These are phyloP conservation scores for Meteorus cinctellus DNA, from an alignment of 2,888 invertebrate genomes.

Conservation along the genomic window DNA sequence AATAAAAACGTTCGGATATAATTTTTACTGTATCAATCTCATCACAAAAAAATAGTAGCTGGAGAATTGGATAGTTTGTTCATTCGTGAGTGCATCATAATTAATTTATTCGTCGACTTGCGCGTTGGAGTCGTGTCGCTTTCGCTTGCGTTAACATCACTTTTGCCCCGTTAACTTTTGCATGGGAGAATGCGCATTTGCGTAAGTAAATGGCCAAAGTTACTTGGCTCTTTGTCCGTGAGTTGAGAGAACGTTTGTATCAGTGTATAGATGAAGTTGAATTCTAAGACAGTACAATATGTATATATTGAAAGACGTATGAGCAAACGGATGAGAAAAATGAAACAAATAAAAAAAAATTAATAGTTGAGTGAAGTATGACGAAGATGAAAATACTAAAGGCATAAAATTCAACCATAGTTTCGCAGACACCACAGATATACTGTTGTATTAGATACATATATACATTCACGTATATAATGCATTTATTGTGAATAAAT, in stretches of 20 bases:
- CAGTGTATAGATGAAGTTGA: neutral
- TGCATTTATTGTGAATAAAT: conserved; percentile 27
- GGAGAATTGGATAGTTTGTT: conserved; percentile 1
- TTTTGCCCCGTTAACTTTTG: conserved; percentile 45
- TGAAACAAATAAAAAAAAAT: neutral
- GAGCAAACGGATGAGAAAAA: neutral
- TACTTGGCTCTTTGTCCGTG: conserved; percentile 52
- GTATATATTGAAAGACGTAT: neutral
- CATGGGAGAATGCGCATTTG: conserved; percentile 56
- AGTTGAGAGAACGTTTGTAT: conserved; percentile 28
- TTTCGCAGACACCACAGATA: neutral
- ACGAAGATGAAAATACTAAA: conserved; percentile 21
- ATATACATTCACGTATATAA: neutral
- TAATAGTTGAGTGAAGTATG: conserved; percentile 13
- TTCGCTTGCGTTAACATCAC: conserved; percentile 31
- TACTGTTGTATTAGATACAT: conserved; percentile 10
- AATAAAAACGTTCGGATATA: neutral
- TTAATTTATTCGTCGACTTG: conserved; percentile 28
- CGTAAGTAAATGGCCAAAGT: conserved; percentile 56
- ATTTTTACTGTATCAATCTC: neutral
- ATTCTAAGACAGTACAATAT: neutral
- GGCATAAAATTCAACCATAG: conserved; percentile 8
- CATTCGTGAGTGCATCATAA: conserved; percentile 31
- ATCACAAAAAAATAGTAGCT: neutral
- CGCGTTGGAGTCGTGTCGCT: conserved; percentile 26